Base-by-base conservation (phyloP, 2,888 invertebrate species). In the Thelaira solivaga region DNA sequence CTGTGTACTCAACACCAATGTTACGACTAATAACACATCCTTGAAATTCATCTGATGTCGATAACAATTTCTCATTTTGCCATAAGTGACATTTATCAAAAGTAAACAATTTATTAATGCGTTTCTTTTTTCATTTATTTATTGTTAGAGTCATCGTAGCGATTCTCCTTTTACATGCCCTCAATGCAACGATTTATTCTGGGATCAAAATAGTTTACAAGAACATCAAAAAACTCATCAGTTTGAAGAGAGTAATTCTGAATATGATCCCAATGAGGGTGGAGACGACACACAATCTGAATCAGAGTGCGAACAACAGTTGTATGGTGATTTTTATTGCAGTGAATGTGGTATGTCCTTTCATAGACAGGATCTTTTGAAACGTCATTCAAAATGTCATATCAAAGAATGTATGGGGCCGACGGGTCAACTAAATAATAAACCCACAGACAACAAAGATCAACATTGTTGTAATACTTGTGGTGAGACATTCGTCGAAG, bases 101-200 rank as follows among this genome's bases (percentile, higher is more conserved):
- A n/a, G n/a, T n/a, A n/a, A n/a, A n/a, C n/a, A n/a, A n/a, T n/a
- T n/a, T n/a, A n/a, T n/a, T n/a, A n/a, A n/a, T n/a, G n/a, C n/a
- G n/a, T n/a, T 13, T 47, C 11, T 26, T 24, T 67, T 57, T 26
- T 7, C 11, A 24, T 64, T 26, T n/a, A n/a, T n/a, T n/a, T n/a
- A n/a, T n/a, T n/a, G n/a, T n/a, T 36, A 94, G 89, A 91, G 94
- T 34, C 95, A 95, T 88, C 94, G 94, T 11, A 94, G 93, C 13
- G 95, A 95, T 83, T 94, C 94, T 13, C 94, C 95, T 0, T 92
- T 93, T 82, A 95, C 95, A 84, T 96, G 96, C 86, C 92, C 92
- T 41, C 92, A 92, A 79, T 96, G 95, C 85, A 94, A 93, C 75
- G 95, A 95, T 87, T 92, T 95, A 92, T 95, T 95, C 86, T 95